Percentiles rank a stretch among this genome's conserved stretches.
These are phyloP conservation scores for Andrena bicolor DNA, from an alignment of 2,888 invertebrate genomes.

Conservation along the genomic window DNA sequence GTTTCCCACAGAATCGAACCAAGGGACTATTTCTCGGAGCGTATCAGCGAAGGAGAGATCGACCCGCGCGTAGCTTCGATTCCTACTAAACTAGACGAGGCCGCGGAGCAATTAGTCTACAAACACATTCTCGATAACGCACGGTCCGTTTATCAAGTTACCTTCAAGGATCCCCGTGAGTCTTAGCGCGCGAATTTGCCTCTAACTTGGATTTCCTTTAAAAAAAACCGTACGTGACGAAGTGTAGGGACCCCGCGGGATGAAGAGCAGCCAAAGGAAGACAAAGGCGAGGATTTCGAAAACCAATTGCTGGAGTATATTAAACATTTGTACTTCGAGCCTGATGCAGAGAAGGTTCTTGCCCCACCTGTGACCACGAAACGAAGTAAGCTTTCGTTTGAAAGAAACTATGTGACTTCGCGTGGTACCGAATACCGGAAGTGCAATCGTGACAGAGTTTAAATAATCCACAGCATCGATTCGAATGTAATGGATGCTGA, in stretches of 20 bases:
- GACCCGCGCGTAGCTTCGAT: conserved; percentile 66
- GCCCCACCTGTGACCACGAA: conserved; percentile 73
- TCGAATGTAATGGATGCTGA: conserved; percentile 8
- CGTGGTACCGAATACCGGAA: no score
- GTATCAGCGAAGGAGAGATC: conserved; percentile 70
- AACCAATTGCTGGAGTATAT: conserved; percentile 73
- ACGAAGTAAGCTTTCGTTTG: conserved; percentile 67
- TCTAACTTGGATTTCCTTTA: background rate
- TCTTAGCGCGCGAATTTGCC: conserved; percentile 13
- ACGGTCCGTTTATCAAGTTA: conserved; percentile 68
- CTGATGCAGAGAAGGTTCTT: conserved; percentile 67
- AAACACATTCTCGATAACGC: conserved; percentile 70
- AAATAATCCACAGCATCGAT: no score
- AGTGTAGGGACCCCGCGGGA: background rate
- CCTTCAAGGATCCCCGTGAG: conserved; percentile 68
- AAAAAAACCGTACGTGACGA: background rate
- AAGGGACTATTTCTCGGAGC: conserved; percentile 67
- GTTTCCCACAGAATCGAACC: conserved; percentile 18
- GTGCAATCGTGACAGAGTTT: no score
- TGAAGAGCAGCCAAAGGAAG: conserved; percentile 35
- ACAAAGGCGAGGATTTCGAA: conserved; percentile 60
- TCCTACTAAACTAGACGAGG: conserved; percentile 62
- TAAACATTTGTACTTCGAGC: conserved; percentile 70
- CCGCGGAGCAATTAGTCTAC: conserved; percentile 64
- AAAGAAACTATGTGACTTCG: no score